phyloP scores from a whole-genome alignment of 2,797 vertebrate genomes.

The Perodicticus potto region DNA sequence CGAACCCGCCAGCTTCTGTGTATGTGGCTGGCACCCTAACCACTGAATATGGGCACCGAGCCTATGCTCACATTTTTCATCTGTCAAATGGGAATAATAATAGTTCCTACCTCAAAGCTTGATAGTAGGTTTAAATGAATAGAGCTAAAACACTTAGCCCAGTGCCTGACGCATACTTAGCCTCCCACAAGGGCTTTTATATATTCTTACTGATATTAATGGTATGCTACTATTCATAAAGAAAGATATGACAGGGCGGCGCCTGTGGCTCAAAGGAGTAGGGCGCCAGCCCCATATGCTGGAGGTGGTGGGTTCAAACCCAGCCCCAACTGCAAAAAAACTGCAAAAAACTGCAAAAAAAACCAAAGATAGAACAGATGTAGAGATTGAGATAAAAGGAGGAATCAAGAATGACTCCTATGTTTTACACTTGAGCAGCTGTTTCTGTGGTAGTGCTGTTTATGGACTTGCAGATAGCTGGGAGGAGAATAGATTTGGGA shows the following conservation, averaged over 20 bases:
- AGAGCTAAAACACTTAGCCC: not conserved
- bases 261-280: too few relatives aligned
- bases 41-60: too few relatives aligned
- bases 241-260: not conserved
- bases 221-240: not conserved
- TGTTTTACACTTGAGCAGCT: not conserved
- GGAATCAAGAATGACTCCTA: not conserved
- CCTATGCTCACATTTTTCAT: not conserved
- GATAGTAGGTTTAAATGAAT: not conserved
- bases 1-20: too few relatives aligned
- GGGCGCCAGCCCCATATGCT: too few relatives aligned
- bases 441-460: not conserved
- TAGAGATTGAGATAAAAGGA: not conserved
- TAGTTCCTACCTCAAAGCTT: not conserved
- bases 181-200: not conserved
- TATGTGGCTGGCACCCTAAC: too few relatives aligned
- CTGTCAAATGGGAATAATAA: not conserved
- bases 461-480: not conserved
- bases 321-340: too few relatives aligned
- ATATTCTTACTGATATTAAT: slow-evolving; percentile 11
- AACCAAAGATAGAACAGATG: not conserved
- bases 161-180: not conserved
- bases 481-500: not conserved
- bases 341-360: too few relatives aligned
- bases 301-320: too few relatives aligned